A percentile compares a stretch with the other conserved stretches of the same genome.
phyloP scores from a whole-genome alignment of 2,797 vertebrate genomes.

The Calcarius lapponicus region DNA sequence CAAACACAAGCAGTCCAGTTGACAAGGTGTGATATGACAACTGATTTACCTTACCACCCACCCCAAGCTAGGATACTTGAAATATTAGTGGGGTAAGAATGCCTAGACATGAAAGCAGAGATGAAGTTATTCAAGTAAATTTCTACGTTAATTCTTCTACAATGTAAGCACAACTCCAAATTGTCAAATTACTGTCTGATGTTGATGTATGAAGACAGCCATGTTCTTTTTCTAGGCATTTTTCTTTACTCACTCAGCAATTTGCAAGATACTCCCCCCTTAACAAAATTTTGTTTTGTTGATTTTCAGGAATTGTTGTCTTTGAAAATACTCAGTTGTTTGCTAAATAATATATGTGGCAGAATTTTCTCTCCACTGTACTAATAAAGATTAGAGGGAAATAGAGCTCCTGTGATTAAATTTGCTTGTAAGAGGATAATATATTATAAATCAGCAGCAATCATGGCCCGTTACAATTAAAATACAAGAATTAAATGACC shows the following conservation, averaged over 20 bases:
- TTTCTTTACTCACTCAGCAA: not conserved
- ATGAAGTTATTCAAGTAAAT: not conserved
- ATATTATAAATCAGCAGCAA: not conserved
- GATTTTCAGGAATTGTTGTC: not conserved
- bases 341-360: not conserved
- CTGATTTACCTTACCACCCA: not conserved
- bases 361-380: not conserved
- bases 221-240: not conserved
- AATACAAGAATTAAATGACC: conserved; percentile 26
- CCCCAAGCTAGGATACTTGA: not conserved
- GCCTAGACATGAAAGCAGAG: not conserved
- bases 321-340: not conserved
- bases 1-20: not conserved
- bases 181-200: not conserved
- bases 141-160: not conserved
- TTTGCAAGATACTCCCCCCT: not conserved
- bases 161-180: not conserved
- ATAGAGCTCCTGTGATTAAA: conserved; percentile 42
- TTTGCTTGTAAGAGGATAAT: conserved; percentile 47
- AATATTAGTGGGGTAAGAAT: not conserved
- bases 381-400: conserved; percentile 7
- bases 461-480: conserved; percentile 12
- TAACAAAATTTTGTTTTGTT: not conserved
- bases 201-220: not conserved
- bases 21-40: not conserved